Evolutionary conservation across 1,140 invertebrate genomes (phyloP).

Genomic region (Plutomurus gul): DNA sequence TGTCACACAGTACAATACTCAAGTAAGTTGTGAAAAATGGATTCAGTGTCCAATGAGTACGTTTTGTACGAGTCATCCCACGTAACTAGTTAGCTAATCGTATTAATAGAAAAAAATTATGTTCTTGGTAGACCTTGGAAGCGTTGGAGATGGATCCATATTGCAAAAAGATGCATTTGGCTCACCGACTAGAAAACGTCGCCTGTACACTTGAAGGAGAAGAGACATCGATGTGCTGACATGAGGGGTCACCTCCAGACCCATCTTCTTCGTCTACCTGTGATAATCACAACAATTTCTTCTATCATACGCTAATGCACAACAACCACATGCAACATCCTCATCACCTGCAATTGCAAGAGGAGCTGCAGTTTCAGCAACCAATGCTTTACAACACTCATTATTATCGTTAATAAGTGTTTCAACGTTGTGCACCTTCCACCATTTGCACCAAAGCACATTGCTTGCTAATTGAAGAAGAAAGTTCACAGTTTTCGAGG

Average conservation of each 20-base stretch:
- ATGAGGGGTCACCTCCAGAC: slow-evolving; percentile 56
- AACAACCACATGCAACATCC: slow-evolving; percentile 36
- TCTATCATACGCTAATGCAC: slow-evolving; percentile 48
- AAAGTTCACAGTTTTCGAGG: neutral
- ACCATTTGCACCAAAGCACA: neutral
- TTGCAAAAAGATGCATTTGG: slow-evolving; percentile 84
- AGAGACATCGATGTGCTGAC: slow-evolving; percentile 62
- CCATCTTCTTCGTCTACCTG: slow-evolving; percentile 48
- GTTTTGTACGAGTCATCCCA: neutral
- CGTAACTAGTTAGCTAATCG: too few species aligned
- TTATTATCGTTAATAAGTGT: neutral
- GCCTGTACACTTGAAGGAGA: slow-evolving; percentile 86
- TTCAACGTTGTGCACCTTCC: neutral
- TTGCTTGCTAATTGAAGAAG: neutral
- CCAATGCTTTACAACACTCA: slow-evolving; percentile 23
- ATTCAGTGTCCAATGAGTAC: neutral
- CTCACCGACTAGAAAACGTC: slow-evolving; percentile 86
- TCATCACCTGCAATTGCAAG: slow-evolving; percentile 6
- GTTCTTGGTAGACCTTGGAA: slow-evolving; percentile 70
- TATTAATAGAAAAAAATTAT: neutral
- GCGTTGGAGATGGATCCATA: slow-evolving; percentile 78
- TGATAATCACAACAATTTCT: slow-evolving; percentile 48
- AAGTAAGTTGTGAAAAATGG: slow-evolving; percentile 65
- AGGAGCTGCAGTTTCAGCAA: neutral
- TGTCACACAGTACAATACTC: slow-evolving; percentile 89